Evolutionary conservation across 2,797 vertebrate genomes (phyloP), one percentile per base, ranked within the genome.

Genomic region (Channallabes apus): DNA sequence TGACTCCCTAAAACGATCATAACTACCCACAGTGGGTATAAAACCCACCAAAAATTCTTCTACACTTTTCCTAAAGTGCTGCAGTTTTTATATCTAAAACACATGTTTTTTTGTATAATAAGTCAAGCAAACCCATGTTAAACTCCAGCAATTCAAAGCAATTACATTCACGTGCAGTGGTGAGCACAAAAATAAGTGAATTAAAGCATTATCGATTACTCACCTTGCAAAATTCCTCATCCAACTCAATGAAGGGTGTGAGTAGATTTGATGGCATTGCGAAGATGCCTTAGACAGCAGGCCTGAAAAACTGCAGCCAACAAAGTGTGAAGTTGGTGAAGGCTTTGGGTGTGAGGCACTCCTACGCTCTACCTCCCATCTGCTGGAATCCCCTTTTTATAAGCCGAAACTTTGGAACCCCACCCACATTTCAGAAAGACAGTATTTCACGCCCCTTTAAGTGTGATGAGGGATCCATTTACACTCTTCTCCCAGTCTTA

Each of bases 181-280:
- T 46, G 24, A 64, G 7, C 24, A 65, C 14, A 80, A 38, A 77
- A 6, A 22, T 32, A 32, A 78, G 1, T 38, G 0, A 12, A 32
- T 41, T 3, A 54, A 86, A 77, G 41, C 68, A 12, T 22, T 54
- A 2, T 22, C 22, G 4, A 27, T n/a, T 27, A 76, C 93, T 94
- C 82, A 96, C 96, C 95, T 94, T 94, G 91, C 93, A 94, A 87
- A 96, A 95, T 86, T 95, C 94, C 71, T 94, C 93, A 15, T 96
- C 94, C 91, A 96, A 88, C 85, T 96, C 95, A 65, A 93, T 87
- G 76, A 96, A 96, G 8, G 95, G 95, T 0, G 93, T 94, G 0
- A 95, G 92, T 41, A 95, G 94, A 85, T 94, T 92, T 0, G 94
- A 95, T 65, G 94, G 94, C 96, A 96, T 96, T 90, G 58, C 93